Evolutionary conservation across 64 coral and sea anemone genomes (phyloP).

Genomic region (Astreopora myriophthalma): DNA sequence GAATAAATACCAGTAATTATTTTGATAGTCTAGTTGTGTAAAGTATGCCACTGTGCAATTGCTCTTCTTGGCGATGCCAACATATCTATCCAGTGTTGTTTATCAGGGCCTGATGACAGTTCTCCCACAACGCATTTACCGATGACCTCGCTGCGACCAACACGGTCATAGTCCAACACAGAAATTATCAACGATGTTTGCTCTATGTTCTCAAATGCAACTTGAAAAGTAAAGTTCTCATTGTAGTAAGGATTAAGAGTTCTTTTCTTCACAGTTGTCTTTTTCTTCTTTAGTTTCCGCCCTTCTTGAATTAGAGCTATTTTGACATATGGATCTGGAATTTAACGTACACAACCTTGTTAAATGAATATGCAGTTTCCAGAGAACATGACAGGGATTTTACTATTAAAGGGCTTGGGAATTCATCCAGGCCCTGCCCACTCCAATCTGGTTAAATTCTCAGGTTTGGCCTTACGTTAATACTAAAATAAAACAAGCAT

Average conservation of each 20-base stretch:
- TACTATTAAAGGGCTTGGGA: no score
- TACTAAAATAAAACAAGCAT: no score
- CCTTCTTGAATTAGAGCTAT: conserved; percentile 94
- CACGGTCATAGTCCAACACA: conserved; percentile 94
- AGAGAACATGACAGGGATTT: no score
- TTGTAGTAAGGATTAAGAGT: conserved; percentile 98
- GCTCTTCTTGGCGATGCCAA: conserved; percentile 86
- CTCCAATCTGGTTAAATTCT: no score
- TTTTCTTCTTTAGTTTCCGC: conserved; percentile 95
- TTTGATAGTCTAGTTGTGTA: conserved; percentile 60
- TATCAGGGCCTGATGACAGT: conserved; percentile 82
- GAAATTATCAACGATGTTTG: conserved; percentile 91
- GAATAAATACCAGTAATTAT: no score
- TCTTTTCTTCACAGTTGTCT: conserved; percentile 97
- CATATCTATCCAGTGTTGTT: conserved; percentile 96
- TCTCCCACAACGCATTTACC: conserved; percentile 97
- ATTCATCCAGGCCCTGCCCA: no score
- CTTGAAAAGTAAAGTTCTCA: conserved; percentile 92
- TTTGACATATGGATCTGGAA: conserved; percentile 97
- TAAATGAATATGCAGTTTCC: background rate
- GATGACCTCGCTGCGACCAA: conserved; percentile 94
- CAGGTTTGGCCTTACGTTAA: no score
- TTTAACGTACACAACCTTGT: background rate
- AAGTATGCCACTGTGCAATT: conserved; percentile 92
- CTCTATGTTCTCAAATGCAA: conserved; percentile 96